Conservation (phyloP, 2,797 vertebrate species). For the Sebastes miniatus region DNA sequence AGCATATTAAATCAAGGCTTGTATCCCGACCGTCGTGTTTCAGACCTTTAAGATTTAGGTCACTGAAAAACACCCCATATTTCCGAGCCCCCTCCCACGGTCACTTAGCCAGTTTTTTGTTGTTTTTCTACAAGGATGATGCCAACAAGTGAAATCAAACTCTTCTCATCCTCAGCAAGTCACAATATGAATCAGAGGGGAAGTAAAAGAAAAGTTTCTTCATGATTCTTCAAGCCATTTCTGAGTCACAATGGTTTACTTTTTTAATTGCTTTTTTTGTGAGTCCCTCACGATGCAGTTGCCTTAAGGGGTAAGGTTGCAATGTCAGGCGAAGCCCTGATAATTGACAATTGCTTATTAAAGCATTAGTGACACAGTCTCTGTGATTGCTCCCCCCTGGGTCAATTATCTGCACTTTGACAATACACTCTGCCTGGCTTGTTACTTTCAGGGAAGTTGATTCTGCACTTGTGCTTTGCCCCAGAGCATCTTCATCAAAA, state of each 20-base stretch:
- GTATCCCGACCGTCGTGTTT: conserved; percentile 25
- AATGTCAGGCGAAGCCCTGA: conserved; percentile 45
- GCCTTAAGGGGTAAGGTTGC: conserved; percentile 46
- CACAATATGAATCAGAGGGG: conserved; percentile 1
- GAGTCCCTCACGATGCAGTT: background rate
- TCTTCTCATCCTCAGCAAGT: background rate
- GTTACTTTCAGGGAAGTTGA: conserved; percentile 52
- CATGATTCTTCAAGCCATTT: conserved; percentile 40
- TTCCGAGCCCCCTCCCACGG: background rate
- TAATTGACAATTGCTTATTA: conserved; percentile 76
- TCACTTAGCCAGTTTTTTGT: background rate
- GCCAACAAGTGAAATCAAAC: conserved; percentile 50
- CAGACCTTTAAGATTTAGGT: conserved; percentile 49
- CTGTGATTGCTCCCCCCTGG: conserved; percentile 62
- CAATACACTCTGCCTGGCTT: conserved; percentile 33
- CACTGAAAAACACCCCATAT: conserved; percentile 34
- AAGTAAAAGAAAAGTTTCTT: conserved; percentile 7
- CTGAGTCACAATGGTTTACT: conserved; percentile 53
- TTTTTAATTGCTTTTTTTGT: conserved; percentile 76
- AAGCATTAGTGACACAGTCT: conserved; percentile 69
- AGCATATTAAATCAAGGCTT: conserved; percentile 34
- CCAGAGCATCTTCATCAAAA: conserved; percentile 35
- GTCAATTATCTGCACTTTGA: conserved; percentile 71
- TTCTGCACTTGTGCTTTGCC: conserved; percentile 48
- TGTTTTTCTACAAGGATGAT: conserved; percentile 22